Conservation (phyloP, 2,797 vertebrate species). For the Neostethus bicornis region DNA sequence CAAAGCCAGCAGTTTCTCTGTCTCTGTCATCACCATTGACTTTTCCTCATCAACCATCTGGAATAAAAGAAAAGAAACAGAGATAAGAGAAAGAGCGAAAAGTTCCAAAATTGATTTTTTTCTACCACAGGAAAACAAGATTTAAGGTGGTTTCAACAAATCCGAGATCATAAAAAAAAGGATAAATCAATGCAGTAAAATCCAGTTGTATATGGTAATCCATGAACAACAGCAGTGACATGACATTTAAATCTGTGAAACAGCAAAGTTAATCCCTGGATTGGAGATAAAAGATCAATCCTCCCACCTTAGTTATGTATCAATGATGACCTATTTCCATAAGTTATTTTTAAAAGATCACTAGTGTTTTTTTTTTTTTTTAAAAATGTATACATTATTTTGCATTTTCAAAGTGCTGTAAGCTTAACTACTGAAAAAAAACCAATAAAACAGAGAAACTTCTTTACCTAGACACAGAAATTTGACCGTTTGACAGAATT, state of each 20-base stretch:
- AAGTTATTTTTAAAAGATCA: background rate
- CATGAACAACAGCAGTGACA: constrained; percentile 38
- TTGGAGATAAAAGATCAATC: constrained; percentile 36
- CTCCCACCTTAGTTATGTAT: constrained; percentile 29
- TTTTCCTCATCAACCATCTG: constrained; percentile 91
- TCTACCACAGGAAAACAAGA: background rate
- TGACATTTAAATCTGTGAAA: constrained; percentile 43
- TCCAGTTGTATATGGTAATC: constrained; percentile 39
- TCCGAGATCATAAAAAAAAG: constrained; percentile 9
- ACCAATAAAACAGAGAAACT: constrained; percentile 27
- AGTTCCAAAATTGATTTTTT: constrained; percentile 18
- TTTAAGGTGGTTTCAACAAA: constrained; percentile 26
- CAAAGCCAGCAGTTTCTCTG: constrained; percentile 87
- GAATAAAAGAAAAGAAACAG: constrained; percentile 29
- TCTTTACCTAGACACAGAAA: constrained; percentile 49
- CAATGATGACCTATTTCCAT: constrained; percentile 27
- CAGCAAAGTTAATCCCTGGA: constrained; percentile 52
- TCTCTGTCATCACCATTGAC: constrained; percentile 85
- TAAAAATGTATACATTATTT: constrained; percentile 10
- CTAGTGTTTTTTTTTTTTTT: constrained; percentile 9
- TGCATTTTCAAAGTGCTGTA: constrained; percentile 24
- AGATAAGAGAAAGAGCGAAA: constrained; percentile 9
- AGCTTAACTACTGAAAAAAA: constrained; percentile 25
- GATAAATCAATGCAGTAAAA: constrained; percentile 29
- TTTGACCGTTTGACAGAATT: constrained; percentile 71